phyloP scores from a whole-genome alignment of 1,140 invertebrate genomes.

The Calycopis cecrops region DNA sequence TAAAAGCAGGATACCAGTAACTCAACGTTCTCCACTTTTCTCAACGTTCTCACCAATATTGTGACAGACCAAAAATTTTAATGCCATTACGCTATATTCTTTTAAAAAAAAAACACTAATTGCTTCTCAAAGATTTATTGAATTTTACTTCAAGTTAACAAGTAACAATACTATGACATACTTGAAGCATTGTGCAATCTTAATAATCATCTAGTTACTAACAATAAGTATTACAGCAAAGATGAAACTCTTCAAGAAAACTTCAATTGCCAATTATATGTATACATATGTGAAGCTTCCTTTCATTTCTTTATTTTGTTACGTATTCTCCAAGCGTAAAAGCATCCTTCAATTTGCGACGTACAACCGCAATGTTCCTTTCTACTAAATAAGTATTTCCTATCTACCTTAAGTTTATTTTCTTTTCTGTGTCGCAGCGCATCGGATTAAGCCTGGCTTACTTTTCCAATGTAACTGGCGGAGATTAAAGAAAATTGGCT shows the following conservation, averaged over 20 bases:
- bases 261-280: conserved; percentile 7
- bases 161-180: too few relatives aligned
- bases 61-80: too few relatives aligned
- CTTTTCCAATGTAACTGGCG: conserved; percentile 33
- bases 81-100: too few relatives aligned
- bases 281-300: conserved; percentile 3
- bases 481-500: conserved; percentile 46
- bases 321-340: conserved; percentile 11
- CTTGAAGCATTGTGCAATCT: too few relatives aligned
- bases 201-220: too few relatives aligned
- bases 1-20: too few relatives aligned
- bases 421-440: conserved; percentile 40
- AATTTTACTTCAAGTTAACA: too few relatives aligned
- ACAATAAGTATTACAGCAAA: too few relatives aligned
- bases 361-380: conserved; percentile 18
- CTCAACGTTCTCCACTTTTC: too few relatives aligned
- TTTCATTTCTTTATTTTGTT: conserved; percentile 9
- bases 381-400: conserved; percentile 36
- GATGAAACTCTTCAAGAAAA: neutral
- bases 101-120: too few relatives aligned
- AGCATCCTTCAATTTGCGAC: conserved; percentile 18
- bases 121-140: too few relatives aligned
- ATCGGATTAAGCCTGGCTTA: conserved; percentile 40
- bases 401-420: conserved; percentile 40
- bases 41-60: too few relatives aligned